Conservation (phyloP, 2,888 invertebrate species). For the Epinotia ramella region DNA sequence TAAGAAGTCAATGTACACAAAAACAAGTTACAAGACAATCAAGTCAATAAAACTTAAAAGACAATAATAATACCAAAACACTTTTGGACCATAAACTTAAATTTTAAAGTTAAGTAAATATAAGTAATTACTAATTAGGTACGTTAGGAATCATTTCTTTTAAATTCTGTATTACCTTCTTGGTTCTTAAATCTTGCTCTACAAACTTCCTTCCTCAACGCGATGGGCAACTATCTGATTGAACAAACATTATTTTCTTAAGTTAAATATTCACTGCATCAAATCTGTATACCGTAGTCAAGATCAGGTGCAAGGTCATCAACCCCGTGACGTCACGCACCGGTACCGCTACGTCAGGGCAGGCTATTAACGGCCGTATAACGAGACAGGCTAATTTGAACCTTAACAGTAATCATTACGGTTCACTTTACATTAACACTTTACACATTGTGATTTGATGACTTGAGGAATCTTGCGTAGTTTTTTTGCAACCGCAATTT, state of each 20-base stretch:
- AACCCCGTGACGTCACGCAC: constrained; percentile 47
- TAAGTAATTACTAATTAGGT: too few species aligned
- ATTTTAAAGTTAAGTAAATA: too few species aligned
- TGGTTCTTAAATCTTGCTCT: too few species aligned
- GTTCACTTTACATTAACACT: constrained; percentile 5
- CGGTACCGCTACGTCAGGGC: constrained; percentile 45
- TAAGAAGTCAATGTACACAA: too few species aligned
- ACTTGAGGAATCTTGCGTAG: constrained; percentile 22
- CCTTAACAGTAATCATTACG: neutral
- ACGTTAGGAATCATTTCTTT: too few species aligned
- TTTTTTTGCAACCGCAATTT: constrained; percentile 14
- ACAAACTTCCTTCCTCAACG: too few species aligned
- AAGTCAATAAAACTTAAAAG: too few species aligned
- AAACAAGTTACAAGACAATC: too few species aligned
- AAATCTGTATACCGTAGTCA: constrained; percentile 26
- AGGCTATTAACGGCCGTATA: constrained; percentile 20
- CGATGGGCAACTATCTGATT: too few species aligned
- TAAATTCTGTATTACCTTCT: too few species aligned
- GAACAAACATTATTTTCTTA: neutral
- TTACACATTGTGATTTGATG: constrained; percentile 17
- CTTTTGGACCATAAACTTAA: too few species aligned
- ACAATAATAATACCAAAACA: too few species aligned
- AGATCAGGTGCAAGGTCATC: constrained; percentile 45
- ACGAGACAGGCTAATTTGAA: constrained; percentile 9
- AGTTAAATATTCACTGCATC: neutral